Conservation (phyloP, 53 echinoderm and acorn worm genomes). For the Temnopleurus reevesii region DNA sequence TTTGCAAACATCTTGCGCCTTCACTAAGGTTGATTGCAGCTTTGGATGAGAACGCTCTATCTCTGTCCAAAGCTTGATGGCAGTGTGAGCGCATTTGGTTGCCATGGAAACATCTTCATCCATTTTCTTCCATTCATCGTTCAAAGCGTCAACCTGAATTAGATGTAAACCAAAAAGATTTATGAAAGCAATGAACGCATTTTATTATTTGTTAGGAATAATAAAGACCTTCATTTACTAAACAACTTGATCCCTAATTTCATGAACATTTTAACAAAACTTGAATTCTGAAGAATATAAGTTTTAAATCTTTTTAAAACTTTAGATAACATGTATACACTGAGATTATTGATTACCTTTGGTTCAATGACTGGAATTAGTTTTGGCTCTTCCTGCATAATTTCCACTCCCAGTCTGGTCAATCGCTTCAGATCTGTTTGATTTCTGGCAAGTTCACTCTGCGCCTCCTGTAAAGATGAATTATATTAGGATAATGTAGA, state of each 20-base stretch:
- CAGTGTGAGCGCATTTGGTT: constrained; percentile 29
- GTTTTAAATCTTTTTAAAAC: no score
- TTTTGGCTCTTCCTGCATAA: constrained; percentile 42
- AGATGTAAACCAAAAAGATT: neutral
- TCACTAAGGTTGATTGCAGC: constrained; percentile 51
- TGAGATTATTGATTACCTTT: constrained; percentile 36
- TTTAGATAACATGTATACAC: no score
- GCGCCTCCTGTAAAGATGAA: neutral
- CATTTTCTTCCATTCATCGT: constrained; percentile 22
- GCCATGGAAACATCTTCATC: constrained; percentile 51
- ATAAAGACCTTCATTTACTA: no score
- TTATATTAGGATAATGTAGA: no score
- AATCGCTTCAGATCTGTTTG: constrained; percentile 33
- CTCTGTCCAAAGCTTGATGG: constrained; percentile 62
- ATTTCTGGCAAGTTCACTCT: constrained; percentile 35
- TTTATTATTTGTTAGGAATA: no score
- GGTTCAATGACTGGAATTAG: constrained; percentile 38
- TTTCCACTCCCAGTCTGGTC: constrained; percentile 46
- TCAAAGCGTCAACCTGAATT: constrained; percentile 52
- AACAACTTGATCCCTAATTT: no score
- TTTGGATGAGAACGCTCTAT: constrained; percentile 53
- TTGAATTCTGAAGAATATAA: no score
- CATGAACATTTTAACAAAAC: no score
- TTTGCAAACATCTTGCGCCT: constrained; percentile 60
- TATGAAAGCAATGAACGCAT: no score